These are phyloP conservation scores for Elymnias hypermnestra DNA, from an alignment of 1,140 invertebrate genomes.

Conservation along the genomic window DNA sequence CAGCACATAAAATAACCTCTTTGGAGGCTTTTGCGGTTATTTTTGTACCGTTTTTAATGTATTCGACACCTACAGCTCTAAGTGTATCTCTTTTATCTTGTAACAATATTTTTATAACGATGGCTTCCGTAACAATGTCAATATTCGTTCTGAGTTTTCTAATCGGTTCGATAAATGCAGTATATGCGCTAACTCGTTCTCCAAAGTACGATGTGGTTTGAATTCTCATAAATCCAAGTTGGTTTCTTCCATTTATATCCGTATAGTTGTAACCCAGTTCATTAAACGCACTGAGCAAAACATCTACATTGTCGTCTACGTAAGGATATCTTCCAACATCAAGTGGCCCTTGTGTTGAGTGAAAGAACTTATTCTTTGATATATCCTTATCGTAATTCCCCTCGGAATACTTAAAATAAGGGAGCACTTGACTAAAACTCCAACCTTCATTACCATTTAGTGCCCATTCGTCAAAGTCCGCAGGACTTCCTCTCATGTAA, in stretches of 20 bases:
- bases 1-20: conserved; percentile 77
- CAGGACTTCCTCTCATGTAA: conserved; percentile 83
- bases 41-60: conserved; percentile 54
- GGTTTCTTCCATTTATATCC: conserved; percentile 70
- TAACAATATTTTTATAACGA: conserved; percentile 73
- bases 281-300: conserved; percentile 67
- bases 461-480: conserved; percentile 85
- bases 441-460: conserved; percentile 76
- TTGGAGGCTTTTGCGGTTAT: conserved; percentile 49
- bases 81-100: conserved; percentile 34
- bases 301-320: conserved; percentile 59
- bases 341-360: conserved; percentile 61
- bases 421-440: conserved; percentile 83
- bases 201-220: conserved; percentile 66
- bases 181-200: conserved; percentile 66
- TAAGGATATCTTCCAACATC: conserved; percentile 60
- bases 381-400: conserved; percentile 68
- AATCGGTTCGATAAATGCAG: conserved; percentile 56
- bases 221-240: conserved; percentile 72
- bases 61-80: conserved; percentile 55
- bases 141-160: conserved; percentile 79
- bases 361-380: conserved; percentile 57
- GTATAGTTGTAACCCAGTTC: conserved; percentile 65
- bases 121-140: conserved; percentile 79
- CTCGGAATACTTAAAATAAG: conserved; percentile 80